Base-by-base conservation (phyloP, 2,888 invertebrate genomes). In the Caenorhabditis panamensis region DNA sequence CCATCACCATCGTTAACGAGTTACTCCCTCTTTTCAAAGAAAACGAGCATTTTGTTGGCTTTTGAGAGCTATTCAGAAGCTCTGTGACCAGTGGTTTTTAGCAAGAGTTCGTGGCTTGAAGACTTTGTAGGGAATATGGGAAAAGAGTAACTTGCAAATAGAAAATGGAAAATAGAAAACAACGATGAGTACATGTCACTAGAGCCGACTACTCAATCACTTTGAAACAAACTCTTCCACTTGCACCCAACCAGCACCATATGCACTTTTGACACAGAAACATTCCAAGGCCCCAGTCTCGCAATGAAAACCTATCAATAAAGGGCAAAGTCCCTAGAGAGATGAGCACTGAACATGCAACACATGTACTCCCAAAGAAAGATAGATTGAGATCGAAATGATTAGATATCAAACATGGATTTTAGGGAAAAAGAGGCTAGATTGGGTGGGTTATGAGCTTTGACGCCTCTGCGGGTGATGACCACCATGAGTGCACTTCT, bases 251-350 rank as follows among this genome's bases (percentile, higher is more conserved):
- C 31, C 28, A 31, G 47, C 53, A 49, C 69, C 64, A 73, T 75
- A 66, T 66, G 75, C 75, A 75, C 75, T 75, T 66, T 75, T 28
- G 75, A 75, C 58, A 56, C 8, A n/a, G n/a, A 49, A 18, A 31
- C 28, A 13, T 41, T 41, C 11, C 41, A 4, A 31, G 31, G 31
- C 31, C 31, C 26, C 49, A 54, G 53, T 20, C 56, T 53, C 24
- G 49, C 63, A 64, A 73, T 73, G 73, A 66, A 72, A 73, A 73
- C 75, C 75, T 75, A 66, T 73, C 73, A 66, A 73, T 73, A 73
- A 66, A 31, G 64, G 59, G 58, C 37, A 41, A 41, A 51, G 47
- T 75, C 75, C 75, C 75, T 20, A 22, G 75, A 75, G 75, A 64
- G 49, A 75, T 66, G 59, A 20, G 37, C 16, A 20, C 63, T 13